A percentile compares a stretch with the other conserved stretches of the same genome.
Conservation (phyloP, 2,888 invertebrate species). For the Celastrina argiolus region DNA sequence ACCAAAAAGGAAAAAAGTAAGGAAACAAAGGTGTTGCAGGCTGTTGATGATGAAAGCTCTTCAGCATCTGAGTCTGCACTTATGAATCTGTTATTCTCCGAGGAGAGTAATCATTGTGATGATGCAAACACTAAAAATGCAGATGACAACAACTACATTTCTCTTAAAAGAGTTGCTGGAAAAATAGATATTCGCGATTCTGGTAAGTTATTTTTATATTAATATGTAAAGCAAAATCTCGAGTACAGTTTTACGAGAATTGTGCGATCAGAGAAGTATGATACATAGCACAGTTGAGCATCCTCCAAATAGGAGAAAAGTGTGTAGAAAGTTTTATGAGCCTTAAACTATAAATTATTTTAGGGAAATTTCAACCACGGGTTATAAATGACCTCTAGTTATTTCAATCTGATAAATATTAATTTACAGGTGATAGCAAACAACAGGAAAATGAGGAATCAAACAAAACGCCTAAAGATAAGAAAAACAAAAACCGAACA, state of each 20-base stretch:
- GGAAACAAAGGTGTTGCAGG: slow-evolving; percentile 12
- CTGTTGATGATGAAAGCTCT: slow-evolving; percentile 37
- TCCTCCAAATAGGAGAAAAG: no score
- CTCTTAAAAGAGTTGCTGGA: slow-evolving; percentile 50
- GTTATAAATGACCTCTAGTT: no score
- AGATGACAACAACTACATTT: slow-evolving; percentile 42
- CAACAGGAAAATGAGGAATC: background rate
- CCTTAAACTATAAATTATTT: no score
- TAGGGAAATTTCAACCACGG: no score
- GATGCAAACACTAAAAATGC: slow-evolving; percentile 32
- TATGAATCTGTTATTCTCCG: slow-evolving; percentile 58
- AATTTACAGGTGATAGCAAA: background rate
- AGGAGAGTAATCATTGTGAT: slow-evolving; percentile 56
- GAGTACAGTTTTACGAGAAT: no score
- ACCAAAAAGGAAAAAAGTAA: slow-evolving; percentile 26
- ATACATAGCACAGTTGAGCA: no score
- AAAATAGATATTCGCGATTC: slow-evolving; percentile 49
- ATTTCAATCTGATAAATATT: background rate
- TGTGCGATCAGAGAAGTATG: no score
- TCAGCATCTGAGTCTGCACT: slow-evolving; percentile 58
- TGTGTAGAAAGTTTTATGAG: no score
- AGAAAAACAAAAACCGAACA: slow-evolving; percentile 13
- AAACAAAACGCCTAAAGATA: slow-evolving; percentile 1
- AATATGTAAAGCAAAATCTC: no score
- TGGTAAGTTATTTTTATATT: no score